phyloP scores from a whole-genome alignment of 2,888 invertebrate genomes.

The Cerceris ruficornis region DNA sequence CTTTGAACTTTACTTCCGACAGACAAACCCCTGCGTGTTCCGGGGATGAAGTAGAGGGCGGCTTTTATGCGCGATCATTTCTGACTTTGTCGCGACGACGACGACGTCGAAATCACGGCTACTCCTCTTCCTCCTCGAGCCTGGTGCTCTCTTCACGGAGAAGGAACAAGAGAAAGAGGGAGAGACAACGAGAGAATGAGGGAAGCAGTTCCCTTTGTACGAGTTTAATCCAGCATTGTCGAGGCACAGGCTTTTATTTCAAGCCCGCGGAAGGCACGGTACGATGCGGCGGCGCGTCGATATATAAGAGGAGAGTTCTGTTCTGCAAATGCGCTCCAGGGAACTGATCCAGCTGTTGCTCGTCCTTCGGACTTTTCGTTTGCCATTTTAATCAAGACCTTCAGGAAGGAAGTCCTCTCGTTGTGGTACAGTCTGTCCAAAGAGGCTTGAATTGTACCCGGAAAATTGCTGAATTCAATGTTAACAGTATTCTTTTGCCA shows the following conservation, averaged over 20 bases:
- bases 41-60: constrained; percentile 7
- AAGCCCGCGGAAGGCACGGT: constrained; percentile 66
- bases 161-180: constrained; percentile 4
- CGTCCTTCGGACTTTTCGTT: constrained; percentile 74
- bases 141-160: constrained; percentile 7
- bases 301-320: constrained; percentile 80
- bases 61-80: constrained; percentile 63
- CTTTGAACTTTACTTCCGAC: constrained; percentile 43
- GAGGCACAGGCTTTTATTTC: constrained; percentile 78
- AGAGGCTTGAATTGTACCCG: constrained; percentile 42
- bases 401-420: constrained; percentile 78
- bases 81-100: constrained; percentile 65
- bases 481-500: not conserved
- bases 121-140: constrained; percentile 6
- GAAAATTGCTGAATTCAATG: not conserved
- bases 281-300: constrained; percentile 72
- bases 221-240: constrained; percentile 78
- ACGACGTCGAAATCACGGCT: constrained; percentile 48
- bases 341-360: constrained; percentile 82
- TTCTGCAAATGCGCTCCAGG: constrained; percentile 81
- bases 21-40: constrained; percentile 15
- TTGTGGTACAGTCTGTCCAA: constrained; percentile 70
- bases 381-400: constrained; percentile 81
- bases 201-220: constrained; percentile 75
- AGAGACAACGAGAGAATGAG: constrained; percentile 57